These are phyloP conservation scores for Eueides isabella DNA, from an alignment of 1,140 invertebrate genomes.

Conservation along the genomic window DNA sequence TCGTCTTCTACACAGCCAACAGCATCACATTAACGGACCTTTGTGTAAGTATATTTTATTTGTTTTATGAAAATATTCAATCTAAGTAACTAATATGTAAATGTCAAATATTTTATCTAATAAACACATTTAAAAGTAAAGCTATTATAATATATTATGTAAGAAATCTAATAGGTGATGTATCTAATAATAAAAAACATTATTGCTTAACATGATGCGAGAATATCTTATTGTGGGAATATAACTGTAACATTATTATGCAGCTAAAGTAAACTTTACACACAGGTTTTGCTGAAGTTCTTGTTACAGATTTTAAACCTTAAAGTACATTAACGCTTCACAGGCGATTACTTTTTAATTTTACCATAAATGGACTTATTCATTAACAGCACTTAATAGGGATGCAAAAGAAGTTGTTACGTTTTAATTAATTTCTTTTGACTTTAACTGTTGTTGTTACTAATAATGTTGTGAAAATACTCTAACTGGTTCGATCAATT, in stretches of 20 bases:
- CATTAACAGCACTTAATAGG: constrained; percentile 15
- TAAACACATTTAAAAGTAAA: neutral
- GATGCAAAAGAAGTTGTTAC: neutral
- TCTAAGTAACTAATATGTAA: neutral
- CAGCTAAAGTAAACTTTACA: neutral
- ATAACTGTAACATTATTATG: neutral
- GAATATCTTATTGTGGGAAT: constrained; percentile 1
- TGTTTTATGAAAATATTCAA: no score
- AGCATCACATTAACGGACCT: constrained; percentile 92
- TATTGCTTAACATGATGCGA: neutral
- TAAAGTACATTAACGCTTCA: constrained; percentile 19
- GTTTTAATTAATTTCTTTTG: constrained; percentile 21
- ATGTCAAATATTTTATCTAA: neutral
- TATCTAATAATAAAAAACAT: neutral
- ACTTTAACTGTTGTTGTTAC: neutral
- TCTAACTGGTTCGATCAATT: constrained; percentile 21
- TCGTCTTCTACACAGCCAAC: constrained; percentile 96
- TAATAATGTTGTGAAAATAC: neutral
- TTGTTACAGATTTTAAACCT: constrained; percentile 6
- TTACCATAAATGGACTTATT: constrained; percentile 15
- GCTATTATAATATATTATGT: neutral
- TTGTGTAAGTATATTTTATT: constrained; percentile 86
- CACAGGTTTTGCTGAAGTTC: neutral
- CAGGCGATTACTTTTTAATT: constrained; percentile 19
- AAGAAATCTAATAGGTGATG: neutral